Base-by-base conservation (phyloP, 2,888 invertebrate species). In the Matsumyia berberina region DNA sequence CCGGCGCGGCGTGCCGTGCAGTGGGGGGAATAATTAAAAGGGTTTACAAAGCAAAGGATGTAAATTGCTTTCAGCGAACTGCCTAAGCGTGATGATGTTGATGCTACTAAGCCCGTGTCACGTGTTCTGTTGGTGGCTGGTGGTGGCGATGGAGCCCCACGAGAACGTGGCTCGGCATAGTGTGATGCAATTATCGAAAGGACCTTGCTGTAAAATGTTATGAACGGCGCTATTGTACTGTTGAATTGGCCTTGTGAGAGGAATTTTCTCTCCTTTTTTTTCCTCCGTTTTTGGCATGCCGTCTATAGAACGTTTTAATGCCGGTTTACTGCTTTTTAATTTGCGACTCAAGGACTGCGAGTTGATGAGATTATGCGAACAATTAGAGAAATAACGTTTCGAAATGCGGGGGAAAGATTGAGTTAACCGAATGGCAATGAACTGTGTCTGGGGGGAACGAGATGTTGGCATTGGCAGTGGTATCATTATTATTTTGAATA, bases 161-260 rank as follows among this genome's bases (percentile, higher is more conserved):
- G 24, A 24, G 46, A 66, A 42, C 72, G 66, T 66, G 67, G 66
- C 60, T 66, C 11, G 33, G 66, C 66, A 77, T 72, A 53, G 77
- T 77, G 70, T 62, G 78, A 82, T 66, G 77, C 82, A 77, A 77
- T 82, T 82, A 77, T 82, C 39, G 72, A 35, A 72, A 82, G 78
- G 66, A 72, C 82, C 78, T 77, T 72, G 82, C 66, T 70, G 42
- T 19, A 37, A 66, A 60, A 60, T 70, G 31, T 58, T 77, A 51
- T 44, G 62, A 60, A 44, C 29, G 24, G 4, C 4, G 35, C 69
- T 51, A 46, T 69, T 81, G 64, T 58, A 57, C 58, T 72, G 51
- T 66, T 51, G 6, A 82, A 82, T 82, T 82, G 82, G 82, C 82
- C 82, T 82, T 82, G 77, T 53, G 72, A 66, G 67, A 57, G 77